Base-by-base conservation (phyloP, 2,113 vertebrate genomes). In the Channa argus region DNA sequence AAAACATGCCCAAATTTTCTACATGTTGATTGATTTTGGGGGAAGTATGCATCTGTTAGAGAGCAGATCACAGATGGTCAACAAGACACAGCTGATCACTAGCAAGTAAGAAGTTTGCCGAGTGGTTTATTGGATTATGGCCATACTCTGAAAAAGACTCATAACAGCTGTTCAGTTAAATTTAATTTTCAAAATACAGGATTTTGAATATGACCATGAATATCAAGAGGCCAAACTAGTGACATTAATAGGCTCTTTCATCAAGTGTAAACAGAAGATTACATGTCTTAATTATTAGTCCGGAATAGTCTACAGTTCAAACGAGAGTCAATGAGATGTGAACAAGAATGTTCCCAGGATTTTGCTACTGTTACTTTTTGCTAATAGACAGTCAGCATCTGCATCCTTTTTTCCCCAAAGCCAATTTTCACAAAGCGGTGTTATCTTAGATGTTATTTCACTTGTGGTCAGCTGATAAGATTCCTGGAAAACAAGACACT, bases 51-150 rank as follows among this genome's bases (percentile, higher is more conserved):
- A 58, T 41, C 36, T 51, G 49, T 69, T 56, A 68, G 71, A 74
- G 77, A 72, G 75, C 24, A 74, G 10, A 12, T 54, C 65, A 51
- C 85, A 89, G 84, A 83, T 82, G 86, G 78, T 82, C 55, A 59
- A 75, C 49, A 64, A 77, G 85, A 80, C 38, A 9, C 64, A 60
- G 46, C 1, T 53, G 69, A 79, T 79, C 74, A 78, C 55, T 33
- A 38, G 58, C 7, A 33, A 71, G 44, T 55, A 63, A 55, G 50
- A 82, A 58, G 55, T 56, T 14, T 38, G 67, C 63, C 37, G 60
- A 85, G 77, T 75, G 77, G 36, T 71, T 82, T 50, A 67, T 64
- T 88, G 83, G 74, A 79, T 70, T 77, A 39, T 0, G 0, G 80
- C 63, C 62, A 61, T 49, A 75, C 72, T 60, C 83, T 82, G 65